These are phyloP conservation scores for Zosterops japonicus DNA, from an alignment of 2,113 vertebrate genomes.

Conservation along the genomic window DNA sequence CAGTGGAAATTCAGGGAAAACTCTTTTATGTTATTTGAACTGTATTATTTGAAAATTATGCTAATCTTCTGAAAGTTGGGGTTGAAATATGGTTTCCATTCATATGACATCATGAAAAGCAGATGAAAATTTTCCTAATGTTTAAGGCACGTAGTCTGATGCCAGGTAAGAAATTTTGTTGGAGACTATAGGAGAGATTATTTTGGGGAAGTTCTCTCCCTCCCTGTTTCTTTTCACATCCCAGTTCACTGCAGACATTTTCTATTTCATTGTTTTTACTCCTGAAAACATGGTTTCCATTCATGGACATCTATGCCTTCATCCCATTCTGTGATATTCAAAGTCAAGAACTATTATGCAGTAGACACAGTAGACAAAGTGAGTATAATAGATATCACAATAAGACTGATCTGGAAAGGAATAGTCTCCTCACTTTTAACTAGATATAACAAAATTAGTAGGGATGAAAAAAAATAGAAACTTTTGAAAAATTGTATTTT, in stretches of 20 bases:
- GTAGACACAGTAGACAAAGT: not conserved
- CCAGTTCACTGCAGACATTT: not conserved
- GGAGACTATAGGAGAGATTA: accelerated
- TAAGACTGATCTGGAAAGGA: not conserved
- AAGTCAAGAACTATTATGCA: not conserved
- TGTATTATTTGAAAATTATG: not conserved
- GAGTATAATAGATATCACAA: not conserved
- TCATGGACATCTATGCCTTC: not conserved
- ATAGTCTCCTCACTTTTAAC: not conserved
- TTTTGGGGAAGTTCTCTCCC: not conserved
- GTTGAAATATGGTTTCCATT: not conserved
- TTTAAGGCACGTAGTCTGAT: not conserved
- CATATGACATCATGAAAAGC: not conserved
- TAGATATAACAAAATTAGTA: not conserved
- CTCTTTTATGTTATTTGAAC: not conserved
- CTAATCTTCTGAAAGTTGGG: not conserved
- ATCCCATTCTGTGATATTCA: not conserved
- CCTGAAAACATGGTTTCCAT: not conserved
- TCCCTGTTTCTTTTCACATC: not conserved
- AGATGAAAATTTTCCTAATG: not conserved
- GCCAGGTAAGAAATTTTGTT: not conserved
- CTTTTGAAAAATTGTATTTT: not conserved
- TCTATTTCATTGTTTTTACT: not conserved
- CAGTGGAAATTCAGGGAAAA: not conserved
- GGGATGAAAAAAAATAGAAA: not conserved